Conservation (phyloP, 2,888 invertebrate species). For the Andrena chrysosceles region DNA sequence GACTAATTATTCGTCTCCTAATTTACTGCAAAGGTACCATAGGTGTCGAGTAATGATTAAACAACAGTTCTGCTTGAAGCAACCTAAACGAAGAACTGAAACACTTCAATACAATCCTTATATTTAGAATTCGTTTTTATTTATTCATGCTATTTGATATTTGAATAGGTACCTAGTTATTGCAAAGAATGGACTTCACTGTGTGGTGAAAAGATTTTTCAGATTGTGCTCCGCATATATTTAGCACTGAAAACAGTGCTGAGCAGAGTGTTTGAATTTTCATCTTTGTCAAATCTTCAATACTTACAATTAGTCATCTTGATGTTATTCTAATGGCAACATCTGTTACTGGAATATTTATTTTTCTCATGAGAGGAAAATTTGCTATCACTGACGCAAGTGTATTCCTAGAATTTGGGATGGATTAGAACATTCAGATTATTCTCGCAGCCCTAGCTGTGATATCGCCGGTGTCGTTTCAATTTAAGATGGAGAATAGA, state of each 20-base stretch:
- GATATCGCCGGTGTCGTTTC: neutral
- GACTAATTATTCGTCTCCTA: neutral
- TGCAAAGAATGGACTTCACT: neutral
- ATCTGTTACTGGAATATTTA: neutral
- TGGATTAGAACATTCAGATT: neutral
- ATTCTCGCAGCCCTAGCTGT: neutral
- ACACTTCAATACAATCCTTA: neutral
- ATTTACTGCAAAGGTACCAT: neutral
- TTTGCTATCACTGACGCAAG: neutral
- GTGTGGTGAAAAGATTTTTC: too few species aligned
- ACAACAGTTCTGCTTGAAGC: too few species aligned
- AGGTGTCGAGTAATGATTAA: too few species aligned
- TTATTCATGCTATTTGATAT: neutral
- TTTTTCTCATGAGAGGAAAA: neutral
- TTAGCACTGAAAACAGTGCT: too few species aligned
- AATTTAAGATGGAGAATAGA: neutral
- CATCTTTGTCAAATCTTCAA: too few species aligned
- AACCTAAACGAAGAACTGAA: too few species aligned
- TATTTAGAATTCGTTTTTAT: neutral
- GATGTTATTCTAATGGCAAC: neutral
- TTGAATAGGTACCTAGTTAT: neutral
- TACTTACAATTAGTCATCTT: conserved; percentile 26
- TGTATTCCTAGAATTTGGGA: neutral
- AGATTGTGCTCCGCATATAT: too few species aligned
- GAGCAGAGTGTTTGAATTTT: too few species aligned